Base-by-base conservation (phyloP, 37 sponge, comb jelly and placozoan genomes). In the Beroe ovata region DNA sequence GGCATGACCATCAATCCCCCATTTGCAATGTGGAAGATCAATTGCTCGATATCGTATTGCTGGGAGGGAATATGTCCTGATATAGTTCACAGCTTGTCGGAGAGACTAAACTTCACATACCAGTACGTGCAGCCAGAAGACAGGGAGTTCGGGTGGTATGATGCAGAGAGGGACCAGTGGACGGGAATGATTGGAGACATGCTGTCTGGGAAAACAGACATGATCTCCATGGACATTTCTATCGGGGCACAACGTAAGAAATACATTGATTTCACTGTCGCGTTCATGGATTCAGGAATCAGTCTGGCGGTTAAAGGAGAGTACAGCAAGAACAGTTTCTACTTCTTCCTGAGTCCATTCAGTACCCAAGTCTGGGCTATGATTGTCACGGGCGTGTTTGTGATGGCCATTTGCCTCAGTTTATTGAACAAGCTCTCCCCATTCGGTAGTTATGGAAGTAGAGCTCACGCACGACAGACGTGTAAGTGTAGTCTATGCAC, bases 241-340 rank as follows among this genome's bases (percentile, higher is more conserved):
- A 35, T 77, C 21, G 84, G 84, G 23, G 84, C 32, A 19, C 28
- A 77, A 58, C 25, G 84, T 0, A 77, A 77, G 28, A 29, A 40
- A 22, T 39, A 39, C 58, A 77, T 77, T 20, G 84, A 77, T 35
- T 77, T 77, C 54, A 77, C 84, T 2, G 84, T 77, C 58, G 19
- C 84, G n/a, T 47, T 77, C 84, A 77, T 77, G 84, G 84, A 77
- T 42, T 77, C 84, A 4, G 84, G 84, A 3, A 77, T 77, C 58
- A 77, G 84, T 77, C 28, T 77, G 54, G 84, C 58, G 42, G 38
- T 77, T 8, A 77, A 47, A 25, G 84, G 84, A 19, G 84, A 77
- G 38, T 77, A 29, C 16, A 58, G 84, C 6, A 77, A 77, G 38
- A 77, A 36, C 54, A 36, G 32, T 35, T 21, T 42, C 34, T 77